These are phyloP conservation scores for Macroramphosus scolopax DNA, from an alignment of 2,797 vertebrate genomes.

Conservation along the genomic window DNA sequence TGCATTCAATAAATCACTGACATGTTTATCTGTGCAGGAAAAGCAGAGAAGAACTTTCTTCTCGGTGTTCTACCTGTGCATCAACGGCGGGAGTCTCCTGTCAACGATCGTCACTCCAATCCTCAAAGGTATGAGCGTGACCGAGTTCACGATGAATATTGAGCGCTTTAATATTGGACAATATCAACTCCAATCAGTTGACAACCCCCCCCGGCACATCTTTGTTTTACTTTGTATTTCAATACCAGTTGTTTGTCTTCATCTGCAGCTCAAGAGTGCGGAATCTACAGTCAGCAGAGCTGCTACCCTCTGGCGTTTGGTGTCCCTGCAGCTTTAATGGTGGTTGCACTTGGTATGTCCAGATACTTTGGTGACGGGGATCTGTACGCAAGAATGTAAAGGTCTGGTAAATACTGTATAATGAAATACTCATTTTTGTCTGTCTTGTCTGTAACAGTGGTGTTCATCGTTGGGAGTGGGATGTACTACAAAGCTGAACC, in stretches of 20 bases:
- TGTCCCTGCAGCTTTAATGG: slow-evolving; percentile 90
- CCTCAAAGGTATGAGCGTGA: slow-evolving; percentile 79
- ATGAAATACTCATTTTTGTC: slow-evolving; percentile 9
- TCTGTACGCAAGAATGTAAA: slow-evolving; percentile 4
- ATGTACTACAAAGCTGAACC: slow-evolving; percentile 93
- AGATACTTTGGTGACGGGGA: not conserved
- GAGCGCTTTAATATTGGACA: too few species aligned
- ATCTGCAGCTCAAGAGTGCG: slow-evolving; percentile 88
- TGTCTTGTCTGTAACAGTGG: slow-evolving; percentile 74
- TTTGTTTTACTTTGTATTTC: too few species aligned
- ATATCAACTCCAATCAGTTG: too few species aligned
- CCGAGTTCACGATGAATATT: too few species aligned
- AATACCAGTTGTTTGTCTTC: too few species aligned
- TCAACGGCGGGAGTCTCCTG: slow-evolving; percentile 92
- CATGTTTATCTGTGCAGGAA: too few species aligned
- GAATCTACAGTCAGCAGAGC: slow-evolving; percentile 80
- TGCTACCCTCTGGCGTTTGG: slow-evolving; percentile 96
- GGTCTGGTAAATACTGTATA: not conserved
- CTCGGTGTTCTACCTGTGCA: slow-evolving; percentile 93
- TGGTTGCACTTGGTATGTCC: slow-evolving; percentile 81
- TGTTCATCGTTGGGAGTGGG: slow-evolving; percentile 85
- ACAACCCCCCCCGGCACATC: too few species aligned
- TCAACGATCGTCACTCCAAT: slow-evolving; percentile 92
- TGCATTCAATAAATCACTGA: too few species aligned
- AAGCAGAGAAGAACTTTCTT: slow-evolving; percentile 89